Conservation (phyloP, 2,888 invertebrate species). For the Lordiphosa andalusiaca region DNA sequence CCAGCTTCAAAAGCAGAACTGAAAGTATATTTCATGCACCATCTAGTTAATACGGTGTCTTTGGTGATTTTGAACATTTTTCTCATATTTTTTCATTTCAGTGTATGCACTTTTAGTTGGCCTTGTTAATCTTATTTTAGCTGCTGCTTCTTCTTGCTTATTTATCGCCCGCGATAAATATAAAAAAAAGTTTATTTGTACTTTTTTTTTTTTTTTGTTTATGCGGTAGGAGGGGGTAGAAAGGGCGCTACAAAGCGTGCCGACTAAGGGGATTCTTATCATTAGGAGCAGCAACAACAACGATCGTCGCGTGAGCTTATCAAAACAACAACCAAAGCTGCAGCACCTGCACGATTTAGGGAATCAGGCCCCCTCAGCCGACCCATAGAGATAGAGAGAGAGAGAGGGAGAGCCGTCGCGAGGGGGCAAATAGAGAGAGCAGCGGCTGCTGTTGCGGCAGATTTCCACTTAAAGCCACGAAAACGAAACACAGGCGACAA, state of each 20-base stretch:
- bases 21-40: too few relatives aligned
- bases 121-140: conserved; percentile 1
- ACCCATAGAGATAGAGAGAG: conserved; percentile 1
- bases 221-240: conserved; percentile 9
- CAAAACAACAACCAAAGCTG: conserved; percentile 21
- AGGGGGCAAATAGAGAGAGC: not conserved
- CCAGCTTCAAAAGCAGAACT: too few relatives aligned
- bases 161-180: conserved; percentile 59
- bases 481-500: conserved; percentile 20
- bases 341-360: conserved; percentile 28
- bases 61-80: conserved; percentile 12
- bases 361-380: conserved; percentile 51
- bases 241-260: conserved; percentile 53
- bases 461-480: conserved; percentile 42
- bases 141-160: conserved; percentile 18
- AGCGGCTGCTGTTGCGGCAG: conserved; percentile 16
- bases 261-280: conserved; percentile 55
- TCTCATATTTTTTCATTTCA: conserved; percentile 15
- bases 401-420: not conserved
- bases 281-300: conserved; percentile 13
- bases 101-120: conserved; percentile 4
- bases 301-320: conserved; percentile 35
- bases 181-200: conserved; percentile 38
- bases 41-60: too few relatives aligned
- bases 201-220: conserved; percentile 19